Percentiles rank a stretch among this genome's conserved stretches.
phyloP scores from a whole-genome alignment of 2,113 vertebrate genomes.

The Mormyrus iriodes region DNA sequence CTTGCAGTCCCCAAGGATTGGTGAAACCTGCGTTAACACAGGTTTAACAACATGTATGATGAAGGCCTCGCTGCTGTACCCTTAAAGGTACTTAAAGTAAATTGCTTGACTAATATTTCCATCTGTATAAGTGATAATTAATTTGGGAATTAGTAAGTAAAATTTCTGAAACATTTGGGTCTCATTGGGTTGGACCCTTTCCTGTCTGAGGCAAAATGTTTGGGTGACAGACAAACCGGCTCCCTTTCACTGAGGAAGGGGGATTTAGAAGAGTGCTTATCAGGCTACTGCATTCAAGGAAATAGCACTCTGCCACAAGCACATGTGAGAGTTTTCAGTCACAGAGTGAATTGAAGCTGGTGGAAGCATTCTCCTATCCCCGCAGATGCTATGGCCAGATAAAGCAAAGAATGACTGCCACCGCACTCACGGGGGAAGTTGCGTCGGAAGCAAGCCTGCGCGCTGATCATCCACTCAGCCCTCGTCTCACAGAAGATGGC shows the following conservation, averaged over 20 bases:
- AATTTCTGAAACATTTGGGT: not conserved
- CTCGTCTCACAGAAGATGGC: slow-evolving; percentile 95
- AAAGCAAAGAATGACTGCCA: not conserved
- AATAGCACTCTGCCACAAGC: not conserved
- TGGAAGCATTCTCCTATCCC: not conserved
- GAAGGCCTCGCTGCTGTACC: not conserved
- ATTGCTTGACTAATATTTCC: not conserved
- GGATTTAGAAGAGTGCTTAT: not conserved
- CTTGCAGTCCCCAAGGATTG: not conserved
- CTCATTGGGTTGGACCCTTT: not conserved
- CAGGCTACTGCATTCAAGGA: not conserved
- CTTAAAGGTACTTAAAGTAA: not conserved
- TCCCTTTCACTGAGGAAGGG: not conserved
- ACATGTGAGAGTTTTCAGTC: not conserved
- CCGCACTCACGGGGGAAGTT: slow-evolving; percentile 77
- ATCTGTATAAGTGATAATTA: not conserved
- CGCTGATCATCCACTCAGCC: slow-evolving; percentile 90
- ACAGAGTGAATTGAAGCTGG: not conserved
- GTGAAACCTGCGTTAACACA: too few species aligned
- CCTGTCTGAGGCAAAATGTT: not conserved
- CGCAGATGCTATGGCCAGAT: not conserved
- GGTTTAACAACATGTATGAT: not conserved
- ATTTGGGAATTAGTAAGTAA: not conserved
- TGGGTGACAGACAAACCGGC: not conserved
- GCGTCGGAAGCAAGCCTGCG: slow-evolving; percentile 85